A percentile compares a stretch with the other conserved stretches of the same genome.
These are phyloP conservation scores for Pseudocheirus occidentalis DNA, from an alignment of 2,797 vertebrate species.

Conservation along the genomic window DNA sequence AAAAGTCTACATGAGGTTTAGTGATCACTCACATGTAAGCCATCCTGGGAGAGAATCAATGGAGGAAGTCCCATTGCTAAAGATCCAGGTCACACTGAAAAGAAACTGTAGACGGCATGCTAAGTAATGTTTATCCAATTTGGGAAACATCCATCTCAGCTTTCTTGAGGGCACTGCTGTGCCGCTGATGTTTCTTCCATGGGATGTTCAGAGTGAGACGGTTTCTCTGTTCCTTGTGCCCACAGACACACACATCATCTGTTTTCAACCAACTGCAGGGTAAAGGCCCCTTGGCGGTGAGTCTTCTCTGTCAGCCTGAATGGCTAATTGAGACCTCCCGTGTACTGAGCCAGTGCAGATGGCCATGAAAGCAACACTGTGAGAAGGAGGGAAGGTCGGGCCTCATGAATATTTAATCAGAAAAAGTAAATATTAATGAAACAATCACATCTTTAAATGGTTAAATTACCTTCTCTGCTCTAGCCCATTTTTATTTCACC, in stretches of 20 bases:
- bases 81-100: neutral
- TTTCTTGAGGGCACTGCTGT: neutral
- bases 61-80: neutral
- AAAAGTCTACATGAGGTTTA: neutral
- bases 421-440: slow-evolving; percentile 71
- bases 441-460: slow-evolving; percentile 59
- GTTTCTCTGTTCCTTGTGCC: neutral
- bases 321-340: slow-evolving; percentile 65
- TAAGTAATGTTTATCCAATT: neutral
- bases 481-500: slow-evolving; percentile 40
- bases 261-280: slow-evolving; percentile 29
- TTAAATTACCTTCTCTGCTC: slow-evolving; percentile 41
- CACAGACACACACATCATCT: neutral
- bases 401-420: slow-evolving; percentile 63
- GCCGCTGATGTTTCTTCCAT: neutral
- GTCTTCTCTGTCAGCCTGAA: slow-evolving; percentile 49
- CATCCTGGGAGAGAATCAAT: neutral
- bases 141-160: neutral
- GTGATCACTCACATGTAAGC: neutral
- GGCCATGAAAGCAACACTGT: slow-evolving; percentile 40
- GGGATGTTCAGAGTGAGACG: neutral
- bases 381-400: slow-evolving; percentile 22
- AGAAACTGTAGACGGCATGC: neutral
- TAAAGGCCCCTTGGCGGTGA: slow-evolving; percentile 26
- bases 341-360: slow-evolving; percentile 54